A percentile compares a stretch with the other conserved stretches of the same genome.
Evolutionary conservation across 2,888 invertebrate genomes (phyloP).

Genomic region (Emmelina monodactyla): DNA sequence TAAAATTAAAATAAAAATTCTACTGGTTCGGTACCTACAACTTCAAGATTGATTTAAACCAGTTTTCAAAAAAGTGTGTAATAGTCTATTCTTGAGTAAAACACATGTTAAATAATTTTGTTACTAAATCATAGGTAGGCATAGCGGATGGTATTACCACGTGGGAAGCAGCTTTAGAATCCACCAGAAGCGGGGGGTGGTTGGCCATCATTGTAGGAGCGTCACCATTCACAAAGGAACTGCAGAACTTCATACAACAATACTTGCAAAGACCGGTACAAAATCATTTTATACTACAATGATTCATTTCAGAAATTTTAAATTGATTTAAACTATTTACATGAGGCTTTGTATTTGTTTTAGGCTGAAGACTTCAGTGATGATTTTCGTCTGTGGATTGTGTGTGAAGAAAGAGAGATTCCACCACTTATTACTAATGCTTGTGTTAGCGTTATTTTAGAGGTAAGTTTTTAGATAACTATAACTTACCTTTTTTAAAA

Average conservation of each 20-base stretch:
- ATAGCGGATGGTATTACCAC: conserved; percentile 30
- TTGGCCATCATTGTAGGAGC: conserved; percentile 41
- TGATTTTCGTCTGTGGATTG: conserved; percentile 77
- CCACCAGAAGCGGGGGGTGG: conserved; percentile 37
- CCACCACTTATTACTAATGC: conserved; percentile 78
- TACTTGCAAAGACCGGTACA: conserved; percentile 27
- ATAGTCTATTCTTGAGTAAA: too few species aligned
- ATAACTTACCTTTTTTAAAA: neutral
- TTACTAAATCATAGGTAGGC: too few species aligned
- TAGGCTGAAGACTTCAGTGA: conserved; percentile 34
- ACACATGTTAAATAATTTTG: too few species aligned
- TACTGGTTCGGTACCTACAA: too few species aligned
- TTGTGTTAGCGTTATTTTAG: conserved; percentile 71
- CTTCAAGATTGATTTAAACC: too few species aligned
- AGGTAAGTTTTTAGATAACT: conserved; percentile 38
- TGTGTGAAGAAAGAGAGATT: conserved; percentile 84
- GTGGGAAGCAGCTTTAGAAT: conserved; percentile 32
- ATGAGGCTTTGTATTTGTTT: conserved; percentile 16
- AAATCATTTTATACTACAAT: too few species aligned
- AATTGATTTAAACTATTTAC: too few species aligned
- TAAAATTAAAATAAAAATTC: conserved; percentile 3
- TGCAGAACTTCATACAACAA: conserved; percentile 31
- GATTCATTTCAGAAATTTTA: too few species aligned
- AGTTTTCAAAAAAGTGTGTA: too few species aligned
- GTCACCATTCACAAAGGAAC: conserved; percentile 36